Conservation (phyloP, 2,888 invertebrate species). For the Itoplectis maculator region DNA sequence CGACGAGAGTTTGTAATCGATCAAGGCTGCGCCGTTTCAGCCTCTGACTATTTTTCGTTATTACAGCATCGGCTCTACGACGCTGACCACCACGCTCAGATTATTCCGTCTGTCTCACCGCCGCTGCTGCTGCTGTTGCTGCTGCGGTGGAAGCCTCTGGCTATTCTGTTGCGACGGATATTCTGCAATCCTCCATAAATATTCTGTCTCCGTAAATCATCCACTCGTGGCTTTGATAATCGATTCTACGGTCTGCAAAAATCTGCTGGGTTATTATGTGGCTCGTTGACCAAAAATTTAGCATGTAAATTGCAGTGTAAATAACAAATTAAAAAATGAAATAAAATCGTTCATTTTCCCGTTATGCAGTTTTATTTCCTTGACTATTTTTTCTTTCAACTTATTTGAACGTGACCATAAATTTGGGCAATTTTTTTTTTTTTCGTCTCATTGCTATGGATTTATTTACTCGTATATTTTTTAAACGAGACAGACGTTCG, state of each 20-base stretch:
- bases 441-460: neutral
- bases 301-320: neutral
- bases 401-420: neutral
- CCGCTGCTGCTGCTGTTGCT: slow-evolving; percentile 16
- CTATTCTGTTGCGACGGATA: slow-evolving; percentile 41
- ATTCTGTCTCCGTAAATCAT: slow-evolving; percentile 26
- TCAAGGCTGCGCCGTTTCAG: slow-evolving; percentile 57
- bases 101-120: slow-evolving; percentile 2
- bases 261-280: neutral
- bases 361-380: neutral
- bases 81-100: slow-evolving; percentile 31
- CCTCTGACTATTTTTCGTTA: slow-evolving; percentile 53
- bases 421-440: neutral
- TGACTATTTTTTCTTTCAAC: neutral
- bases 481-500: neutral
- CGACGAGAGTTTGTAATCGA: slow-evolving; percentile 54
- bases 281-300: neutral
- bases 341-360: neutral
- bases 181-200: slow-evolving; percentile 47
- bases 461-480: neutral
- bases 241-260: neutral
- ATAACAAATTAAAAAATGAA: neutral
- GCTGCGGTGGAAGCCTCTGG: slow-evolving; percentile 2
- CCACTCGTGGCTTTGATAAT: neutral
- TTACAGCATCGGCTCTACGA: slow-evolving; percentile 54